Percentiles rank a stretch among this genome's conserved stretches.
Evolutionary conservation across 2,797 vertebrate species (phyloP).

Genomic region (Corythornis leucogaster): DNA sequence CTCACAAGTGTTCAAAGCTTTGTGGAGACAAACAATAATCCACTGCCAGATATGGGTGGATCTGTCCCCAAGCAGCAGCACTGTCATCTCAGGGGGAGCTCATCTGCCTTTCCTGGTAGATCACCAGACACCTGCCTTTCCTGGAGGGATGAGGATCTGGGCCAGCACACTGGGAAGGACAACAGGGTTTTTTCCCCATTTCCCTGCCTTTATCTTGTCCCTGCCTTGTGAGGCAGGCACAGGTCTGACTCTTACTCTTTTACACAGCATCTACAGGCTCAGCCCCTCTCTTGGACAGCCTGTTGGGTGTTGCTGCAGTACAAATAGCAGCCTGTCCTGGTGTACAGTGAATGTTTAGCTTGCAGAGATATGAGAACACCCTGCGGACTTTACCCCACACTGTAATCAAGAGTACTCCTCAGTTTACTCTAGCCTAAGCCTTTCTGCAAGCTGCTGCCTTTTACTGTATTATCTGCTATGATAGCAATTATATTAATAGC

Average conservation of each 20-base stretch:
- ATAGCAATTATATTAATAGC: conserved; percentile 53
- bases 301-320: neutral
- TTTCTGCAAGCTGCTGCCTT: conserved; percentile 46
- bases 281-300: neutral
- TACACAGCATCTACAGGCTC: neutral
- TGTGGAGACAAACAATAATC: neutral
- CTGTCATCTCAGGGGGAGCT: neutral
- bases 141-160: neutral
- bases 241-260: neutral
- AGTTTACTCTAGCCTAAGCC: conserved; percentile 43
- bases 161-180: neutral
- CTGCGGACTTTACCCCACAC: neutral
- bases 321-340: neutral
- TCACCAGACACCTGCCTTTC: neutral
- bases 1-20: neutral
- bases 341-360: neutral
- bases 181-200: neutral
- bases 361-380: neutral
- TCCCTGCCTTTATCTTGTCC: neutral
- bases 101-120: neutral
- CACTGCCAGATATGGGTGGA: neutral
- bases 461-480: conserved; percentile 33
- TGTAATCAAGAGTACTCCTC: neutral
- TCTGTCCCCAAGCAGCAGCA: neutral
- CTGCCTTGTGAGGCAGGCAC: neutral